These are phyloP conservation scores for Semaprochilodus insignis DNA, from an alignment of 2,797 vertebrate species.

Conservation along the genomic window DNA sequence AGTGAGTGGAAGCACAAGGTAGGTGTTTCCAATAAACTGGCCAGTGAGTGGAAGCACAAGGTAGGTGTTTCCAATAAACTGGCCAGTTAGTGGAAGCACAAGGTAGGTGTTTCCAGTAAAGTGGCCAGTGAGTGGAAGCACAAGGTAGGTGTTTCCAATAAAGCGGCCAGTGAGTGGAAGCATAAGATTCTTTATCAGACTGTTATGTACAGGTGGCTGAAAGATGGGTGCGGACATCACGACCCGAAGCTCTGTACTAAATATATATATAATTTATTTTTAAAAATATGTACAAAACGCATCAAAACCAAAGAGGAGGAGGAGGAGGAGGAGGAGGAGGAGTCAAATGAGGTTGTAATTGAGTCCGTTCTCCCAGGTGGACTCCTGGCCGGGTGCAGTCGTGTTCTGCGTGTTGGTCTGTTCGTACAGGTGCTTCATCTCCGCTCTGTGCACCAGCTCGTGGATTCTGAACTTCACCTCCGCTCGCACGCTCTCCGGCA, in stretches of 20 bases:
- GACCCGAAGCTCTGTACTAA: not conserved
- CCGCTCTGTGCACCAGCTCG: constrained; percentile 43
- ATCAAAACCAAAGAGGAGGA: not conserved
- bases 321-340: too few relatives aligned
- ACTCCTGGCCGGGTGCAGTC: not conserved
- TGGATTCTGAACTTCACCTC: constrained; percentile 45
- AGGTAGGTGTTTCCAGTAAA: too few relatives aligned
- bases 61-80: too few relatives aligned
- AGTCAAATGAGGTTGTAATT: constrained; percentile 8
- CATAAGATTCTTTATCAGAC: too few relatives aligned
- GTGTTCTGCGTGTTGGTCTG: constrained; percentile 7
- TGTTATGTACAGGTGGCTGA: too few relatives aligned
- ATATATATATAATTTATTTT: constrained; percentile 2
- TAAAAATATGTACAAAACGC: constrained; percentile 3
- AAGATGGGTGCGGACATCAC: not conserved
- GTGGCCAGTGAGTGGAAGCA: too few relatives aligned
- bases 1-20: too few relatives aligned
- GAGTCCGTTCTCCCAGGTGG: constrained; percentile 18
- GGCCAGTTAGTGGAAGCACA: too few relatives aligned
- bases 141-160: too few relatives aligned
- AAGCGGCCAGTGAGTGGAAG: too few relatives aligned
- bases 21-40: too few relatives aligned
- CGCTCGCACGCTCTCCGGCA: constrained; percentile 22
- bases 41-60: too few relatives aligned
- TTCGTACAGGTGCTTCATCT: constrained; percentile 43